phyloP scores from a whole-genome alignment of 1,140 invertebrate species.

The Aporrectodea caliginosa region DNA sequence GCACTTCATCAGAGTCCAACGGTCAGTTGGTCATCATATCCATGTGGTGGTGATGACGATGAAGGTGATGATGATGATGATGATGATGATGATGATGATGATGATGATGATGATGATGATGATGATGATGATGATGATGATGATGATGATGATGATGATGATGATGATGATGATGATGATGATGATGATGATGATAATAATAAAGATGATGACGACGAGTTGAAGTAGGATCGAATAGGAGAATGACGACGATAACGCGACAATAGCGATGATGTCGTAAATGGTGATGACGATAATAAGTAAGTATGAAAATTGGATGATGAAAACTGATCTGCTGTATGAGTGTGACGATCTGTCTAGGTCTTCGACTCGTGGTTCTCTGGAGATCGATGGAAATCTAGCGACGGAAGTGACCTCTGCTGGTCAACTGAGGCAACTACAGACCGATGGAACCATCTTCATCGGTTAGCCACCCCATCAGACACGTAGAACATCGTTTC shows the following conservation, averaged over 20 bases:
- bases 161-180: slow-evolving; percentile 29
- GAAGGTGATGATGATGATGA: too few relatives aligned
- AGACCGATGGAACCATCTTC: background rate
- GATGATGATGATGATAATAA: slow-evolving; percentile 26
- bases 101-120: background rate
- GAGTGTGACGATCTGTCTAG: too few relatives aligned
- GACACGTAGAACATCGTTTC: too few relatives aligned
- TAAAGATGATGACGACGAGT: slow-evolving; percentile 25
- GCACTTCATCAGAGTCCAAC: slow-evolving; percentile 67
- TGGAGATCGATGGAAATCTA: background rate
- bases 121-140: slow-evolving; percentile 17
- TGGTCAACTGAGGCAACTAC: background rate
- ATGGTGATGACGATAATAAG: too few relatives aligned
- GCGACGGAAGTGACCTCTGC: background rate
- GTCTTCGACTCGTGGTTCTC: too few relatives aligned
- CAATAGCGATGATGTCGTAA: too few relatives aligned
- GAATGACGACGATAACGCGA: too few relatives aligned
- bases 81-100: background rate
- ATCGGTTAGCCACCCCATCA: too few relatives aligned
- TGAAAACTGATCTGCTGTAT: too few relatives aligned
- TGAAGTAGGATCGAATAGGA: too few relatives aligned
- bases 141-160: slow-evolving; percentile 31
- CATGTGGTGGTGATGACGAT: too few relatives aligned
- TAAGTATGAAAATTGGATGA: too few relatives aligned
- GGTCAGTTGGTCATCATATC: background rate